These are phyloP conservation scores for Zosterops lateralis DNA, from an alignment of 2,113 vertebrate genomes.

Conservation along the genomic window DNA sequence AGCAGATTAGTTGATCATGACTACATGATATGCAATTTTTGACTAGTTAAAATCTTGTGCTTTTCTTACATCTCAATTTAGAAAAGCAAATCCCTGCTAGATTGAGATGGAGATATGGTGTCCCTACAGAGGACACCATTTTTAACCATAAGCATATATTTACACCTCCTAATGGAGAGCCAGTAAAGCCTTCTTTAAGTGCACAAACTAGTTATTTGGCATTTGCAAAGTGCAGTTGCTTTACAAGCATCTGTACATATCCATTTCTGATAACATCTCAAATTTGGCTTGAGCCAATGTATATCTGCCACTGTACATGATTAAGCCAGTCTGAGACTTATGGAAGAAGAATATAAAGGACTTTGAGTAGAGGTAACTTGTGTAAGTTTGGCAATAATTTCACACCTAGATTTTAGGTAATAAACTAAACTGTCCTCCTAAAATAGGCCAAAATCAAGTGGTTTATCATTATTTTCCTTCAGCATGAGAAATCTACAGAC, in stretches of 20 bases:
- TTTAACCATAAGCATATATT: neutral
- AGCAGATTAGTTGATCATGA: neutral
- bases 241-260: neutral
- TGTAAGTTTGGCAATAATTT: neutral
- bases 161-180: neutral
- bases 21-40: neutral
- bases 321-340: neutral
- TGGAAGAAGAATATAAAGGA: neutral
- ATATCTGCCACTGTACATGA: neutral
- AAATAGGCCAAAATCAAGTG: neutral
- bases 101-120: neutral
- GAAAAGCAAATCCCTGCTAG: neutral
- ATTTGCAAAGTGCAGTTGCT: neutral
- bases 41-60: neutral
- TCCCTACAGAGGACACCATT: neutral
- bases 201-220: neutral
- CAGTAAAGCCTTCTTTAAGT: neutral
- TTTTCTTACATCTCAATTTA: neutral
- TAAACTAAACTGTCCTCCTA: neutral
- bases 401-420: neutral
- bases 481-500: neutral
- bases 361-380: neutral
- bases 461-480: neutral
- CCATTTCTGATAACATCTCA: neutral
- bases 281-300: neutral